phyloP scores from a whole-genome alignment of 2,797 vertebrate genomes.

The Arrhamphus sclerolepis region DNA sequence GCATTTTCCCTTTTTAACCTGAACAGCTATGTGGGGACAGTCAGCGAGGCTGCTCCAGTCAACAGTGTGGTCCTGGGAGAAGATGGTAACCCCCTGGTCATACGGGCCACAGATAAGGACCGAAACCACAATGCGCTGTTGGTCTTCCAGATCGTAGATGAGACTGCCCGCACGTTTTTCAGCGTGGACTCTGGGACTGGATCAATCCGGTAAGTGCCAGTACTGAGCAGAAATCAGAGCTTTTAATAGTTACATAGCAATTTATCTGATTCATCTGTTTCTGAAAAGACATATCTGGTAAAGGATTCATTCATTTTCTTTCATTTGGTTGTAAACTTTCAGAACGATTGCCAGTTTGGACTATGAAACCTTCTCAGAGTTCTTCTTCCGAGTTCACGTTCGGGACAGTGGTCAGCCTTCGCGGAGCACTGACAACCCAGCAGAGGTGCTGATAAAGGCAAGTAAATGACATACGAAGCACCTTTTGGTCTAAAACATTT shows the following conservation, averaged over 20 bases:
- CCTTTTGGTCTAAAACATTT: slow-evolving; percentile 2
- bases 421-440: slow-evolving; percentile 85
- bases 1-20: background rate
- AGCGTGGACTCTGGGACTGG: slow-evolving; percentile 95
- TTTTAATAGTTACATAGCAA: background rate
- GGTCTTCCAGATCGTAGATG: slow-evolving; percentile 91
- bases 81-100: slow-evolving; percentile 87
- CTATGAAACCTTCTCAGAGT: slow-evolving; percentile 89
- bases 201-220: slow-evolving; percentile 80
- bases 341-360: slow-evolving; percentile 89
- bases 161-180: slow-evolving; percentile 89
- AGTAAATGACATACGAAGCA: slow-evolving; percentile 16
- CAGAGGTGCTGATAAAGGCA: slow-evolving; percentile 90
- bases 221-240: background rate
- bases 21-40: slow-evolving; percentile 85
- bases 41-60: slow-evolving; percentile 91
- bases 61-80: slow-evolving; percentile 92
- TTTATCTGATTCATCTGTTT: slow-evolving; percentile 8
- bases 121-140: slow-evolving; percentile 91
- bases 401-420: slow-evolving; percentile 89
- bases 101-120: slow-evolving; percentile 90
- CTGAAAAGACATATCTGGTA: background rate
- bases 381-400: slow-evolving; percentile 91
- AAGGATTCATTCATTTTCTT: background rate
- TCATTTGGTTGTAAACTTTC: slow-evolving; percentile 22